Base-by-base conservation (phyloP, 2,888 invertebrate genomes). In the Uloborus plumipes region DNA sequence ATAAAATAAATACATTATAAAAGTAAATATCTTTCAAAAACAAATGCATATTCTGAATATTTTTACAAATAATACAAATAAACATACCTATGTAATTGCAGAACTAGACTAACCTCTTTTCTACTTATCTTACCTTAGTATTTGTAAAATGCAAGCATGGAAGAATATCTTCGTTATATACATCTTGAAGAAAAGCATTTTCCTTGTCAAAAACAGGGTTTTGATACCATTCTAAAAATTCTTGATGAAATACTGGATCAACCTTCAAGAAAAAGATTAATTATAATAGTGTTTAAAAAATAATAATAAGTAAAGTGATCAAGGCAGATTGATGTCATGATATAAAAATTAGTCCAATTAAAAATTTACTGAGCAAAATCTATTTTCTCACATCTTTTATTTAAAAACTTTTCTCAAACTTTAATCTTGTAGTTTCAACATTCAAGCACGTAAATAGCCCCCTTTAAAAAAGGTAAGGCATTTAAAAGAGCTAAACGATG, bases 201-300 rank as follows among this genome's bases (percentile, higher is more conserved):
- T 88, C 88, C 86, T 91, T 91, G 82, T 92, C 91, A 69, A 93
- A 88, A n/a, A 90, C 89, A 0, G 93, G 93, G 84, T 90, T 91
- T 80, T 91, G 90, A 86, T 92, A 91, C 94, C 94, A 94, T n/a
- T 89, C 87, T 16, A 92, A 89, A 88, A 94, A 94, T 87, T 94
- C 93, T 73, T 91, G 91, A 88, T 93, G 92, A 53, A 93, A 90
- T 59, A 92, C 90, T 1, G 93, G 93, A 89, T 94, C 94, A 77
- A 94, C 91, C 84, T 84, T 14, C 1, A 67, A 50, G 1, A 18
- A 66, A 20, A 50, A 50, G 22, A 51, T n/a, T 2, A 16, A 73
- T 20, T 55, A 1, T 55, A n/a, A n/a, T n/a, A n/a, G n/a, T n/a
- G n/a, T n/a, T n/a, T n/a, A n/a, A n/a, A n/a, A n/a, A n/a, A 55